phyloP scores from a whole-genome alignment of 2,888 invertebrate species.

The Chymomyza fuscimana region DNA sequence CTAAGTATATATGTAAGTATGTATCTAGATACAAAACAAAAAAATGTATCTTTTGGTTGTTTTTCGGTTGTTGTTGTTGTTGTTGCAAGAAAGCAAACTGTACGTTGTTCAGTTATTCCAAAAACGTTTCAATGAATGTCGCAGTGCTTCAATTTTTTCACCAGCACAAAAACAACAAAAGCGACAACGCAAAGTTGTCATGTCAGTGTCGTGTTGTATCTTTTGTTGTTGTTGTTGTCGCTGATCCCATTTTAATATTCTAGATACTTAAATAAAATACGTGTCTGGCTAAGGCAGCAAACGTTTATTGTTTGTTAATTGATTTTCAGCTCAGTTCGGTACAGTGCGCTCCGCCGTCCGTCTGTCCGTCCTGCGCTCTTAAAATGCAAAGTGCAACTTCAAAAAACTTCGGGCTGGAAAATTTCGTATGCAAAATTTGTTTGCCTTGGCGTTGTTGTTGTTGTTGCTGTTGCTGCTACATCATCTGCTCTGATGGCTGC shows the following conservation, averaged over 20 bases:
- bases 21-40: constrained; percentile 11
- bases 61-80: constrained; percentile 15
- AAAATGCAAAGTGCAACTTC: constrained; percentile 72
- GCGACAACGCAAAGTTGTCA: constrained; percentile 19
- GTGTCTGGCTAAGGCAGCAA: constrained; percentile 77
- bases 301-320: constrained; percentile 78
- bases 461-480: constrained; percentile 20
- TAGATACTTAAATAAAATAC: constrained; percentile 79
- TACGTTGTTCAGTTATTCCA: constrained; percentile 60
- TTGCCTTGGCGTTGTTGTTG: constrained; percentile 26
- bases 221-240: constrained; percentile 44
- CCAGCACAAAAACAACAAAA: constrained; percentile 18
- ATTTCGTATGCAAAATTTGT: constrained; percentile 74
- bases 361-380: constrained; percentile 18
- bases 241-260: constrained; percentile 80
- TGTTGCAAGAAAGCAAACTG: constrained; percentile 38
- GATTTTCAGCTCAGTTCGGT: constrained; percentile 51
- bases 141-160: constrained; percentile 69
- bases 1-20: neutral
- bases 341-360: neutral
- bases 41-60: constrained; percentile 28
- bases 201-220: constrained; percentile 1
- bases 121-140: constrained; percentile 74
- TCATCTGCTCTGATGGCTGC: constrained; percentile 11
- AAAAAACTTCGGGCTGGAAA: constrained; percentile 31